Conservation (phyloP, 2,113 vertebrate species). For the Epinephelus cyanopodus region DNA sequence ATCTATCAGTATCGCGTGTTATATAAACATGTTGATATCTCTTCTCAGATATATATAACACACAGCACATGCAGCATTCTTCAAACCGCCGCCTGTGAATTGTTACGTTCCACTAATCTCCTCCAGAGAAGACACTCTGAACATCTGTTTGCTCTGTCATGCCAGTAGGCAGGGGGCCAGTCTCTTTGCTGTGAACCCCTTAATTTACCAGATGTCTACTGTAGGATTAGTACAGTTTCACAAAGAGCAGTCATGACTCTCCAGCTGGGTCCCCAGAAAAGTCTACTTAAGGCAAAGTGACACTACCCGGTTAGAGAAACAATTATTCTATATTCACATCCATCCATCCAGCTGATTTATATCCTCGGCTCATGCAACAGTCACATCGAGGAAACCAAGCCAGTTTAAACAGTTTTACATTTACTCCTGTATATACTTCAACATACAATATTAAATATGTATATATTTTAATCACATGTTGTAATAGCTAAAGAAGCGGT, state of each 20-base stretch:
- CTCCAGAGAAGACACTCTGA: constrained; percentile 66
- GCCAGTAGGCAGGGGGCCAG: constrained; percentile 78
- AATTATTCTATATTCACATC: constrained; percentile 32
- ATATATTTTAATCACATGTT: neutral
- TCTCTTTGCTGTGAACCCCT: constrained; percentile 70
- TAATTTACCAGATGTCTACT: constrained; percentile 83
- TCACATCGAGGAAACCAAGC: neutral
- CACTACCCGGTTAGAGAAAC: constrained; percentile 23
- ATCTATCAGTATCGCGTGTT: neutral
- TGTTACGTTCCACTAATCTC: constrained; percentile 30
- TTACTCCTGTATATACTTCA: neutral
- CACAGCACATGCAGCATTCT: constrained; percentile 18
- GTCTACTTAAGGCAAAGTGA: constrained; percentile 55
- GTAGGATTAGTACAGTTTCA: constrained; percentile 73
- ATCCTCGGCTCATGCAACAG: neutral
- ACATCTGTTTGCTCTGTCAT: constrained; percentile 76
- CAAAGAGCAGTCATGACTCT: constrained; percentile 64
- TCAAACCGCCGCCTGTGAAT: constrained; percentile 34
- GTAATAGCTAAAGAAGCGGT: neutral
- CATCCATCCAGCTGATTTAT: constrained; percentile 37
- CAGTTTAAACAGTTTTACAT: neutral
- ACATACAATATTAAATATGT: neutral
- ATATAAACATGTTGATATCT: neutral
- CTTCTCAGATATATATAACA: neutral
- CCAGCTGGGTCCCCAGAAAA: constrained; percentile 70